These are phyloP conservation scores for Araneus ventricosus DNA, from an alignment of 1,140 invertebrate species.

Conservation along the genomic window DNA sequence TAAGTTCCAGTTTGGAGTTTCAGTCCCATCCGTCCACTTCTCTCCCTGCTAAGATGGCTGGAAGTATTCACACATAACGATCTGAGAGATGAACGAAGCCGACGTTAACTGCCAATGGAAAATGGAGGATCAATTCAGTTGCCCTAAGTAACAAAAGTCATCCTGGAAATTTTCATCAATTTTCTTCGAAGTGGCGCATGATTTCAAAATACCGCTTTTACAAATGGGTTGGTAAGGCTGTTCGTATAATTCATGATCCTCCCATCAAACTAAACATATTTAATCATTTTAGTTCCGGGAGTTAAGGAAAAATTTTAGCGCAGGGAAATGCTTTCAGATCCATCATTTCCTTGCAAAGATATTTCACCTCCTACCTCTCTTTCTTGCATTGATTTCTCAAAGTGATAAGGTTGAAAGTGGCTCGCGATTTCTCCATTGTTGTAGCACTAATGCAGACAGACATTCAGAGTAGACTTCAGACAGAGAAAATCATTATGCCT, in stretches of 20 bases:
- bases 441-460: too few relatives aligned
- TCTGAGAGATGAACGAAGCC: not conserved
- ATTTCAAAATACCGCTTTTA: too few relatives aligned
- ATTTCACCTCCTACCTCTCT: not conserved
- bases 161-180: not conserved
- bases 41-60: too few relatives aligned
- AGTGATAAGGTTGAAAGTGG: not conserved
- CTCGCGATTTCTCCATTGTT: not conserved
- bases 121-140: not conserved
- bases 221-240: too few relatives aligned
- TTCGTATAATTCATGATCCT: not conserved
- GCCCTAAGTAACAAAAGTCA: not conserved
- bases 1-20: too few relatives aligned
- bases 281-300: constrained; percentile 5
- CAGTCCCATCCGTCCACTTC: too few relatives aligned
- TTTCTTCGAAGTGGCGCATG: not conserved
- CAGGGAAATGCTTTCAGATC: constrained; percentile 8
- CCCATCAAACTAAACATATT: not conserved
- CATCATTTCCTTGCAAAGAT: not conserved
- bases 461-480: too few relatives aligned
- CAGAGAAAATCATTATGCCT: too few relatives aligned
- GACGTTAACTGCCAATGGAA: not conserved
- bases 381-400: not conserved
- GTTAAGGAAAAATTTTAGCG: not conserved
- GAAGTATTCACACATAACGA: not conserved